Evolutionary conservation across 2,797 vertebrate species (phyloP).

Genomic region (Eulemur albifrons): DNA sequence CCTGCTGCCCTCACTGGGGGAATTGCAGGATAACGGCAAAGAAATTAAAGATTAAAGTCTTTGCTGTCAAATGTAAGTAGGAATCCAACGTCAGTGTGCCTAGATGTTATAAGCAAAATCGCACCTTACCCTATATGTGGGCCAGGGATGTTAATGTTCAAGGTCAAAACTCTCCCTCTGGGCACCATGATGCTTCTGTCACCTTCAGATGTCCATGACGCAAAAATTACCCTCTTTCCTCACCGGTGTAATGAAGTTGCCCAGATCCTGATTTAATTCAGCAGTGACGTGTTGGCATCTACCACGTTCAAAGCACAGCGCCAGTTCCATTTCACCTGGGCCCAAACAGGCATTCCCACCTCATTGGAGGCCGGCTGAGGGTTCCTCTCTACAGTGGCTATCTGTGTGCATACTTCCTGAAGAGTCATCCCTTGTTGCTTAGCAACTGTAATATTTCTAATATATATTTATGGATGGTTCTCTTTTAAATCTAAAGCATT

Average conservation of each 20-base stretch:
- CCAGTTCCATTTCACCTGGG: background rate
- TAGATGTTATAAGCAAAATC: background rate
- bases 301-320: conserved; percentile 37
- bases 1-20: background rate
- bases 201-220: background rate
- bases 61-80: background rate
- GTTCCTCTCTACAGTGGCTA: background rate
- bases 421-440: conserved; percentile 46
- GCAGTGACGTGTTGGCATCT: conserved; percentile 55
- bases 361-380: background rate
- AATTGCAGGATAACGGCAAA: background rate
- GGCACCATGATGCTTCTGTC: background rate
- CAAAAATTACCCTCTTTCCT: background rate
- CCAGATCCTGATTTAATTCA: background rate
- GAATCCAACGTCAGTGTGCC: background rate
- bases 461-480: background rate
- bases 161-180: background rate
- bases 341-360: background rate
- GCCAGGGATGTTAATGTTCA: background rate
- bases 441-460: conserved; percentile 40
- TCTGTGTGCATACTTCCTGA: conserved; percentile 37
- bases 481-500: conserved; percentile 10
- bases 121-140: background rate
- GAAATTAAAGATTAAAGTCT: background rate
- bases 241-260: background rate